Base-by-base conservation (phyloP, 2,888 invertebrate genomes). In the Lasioglossum marginatum region DNA sequence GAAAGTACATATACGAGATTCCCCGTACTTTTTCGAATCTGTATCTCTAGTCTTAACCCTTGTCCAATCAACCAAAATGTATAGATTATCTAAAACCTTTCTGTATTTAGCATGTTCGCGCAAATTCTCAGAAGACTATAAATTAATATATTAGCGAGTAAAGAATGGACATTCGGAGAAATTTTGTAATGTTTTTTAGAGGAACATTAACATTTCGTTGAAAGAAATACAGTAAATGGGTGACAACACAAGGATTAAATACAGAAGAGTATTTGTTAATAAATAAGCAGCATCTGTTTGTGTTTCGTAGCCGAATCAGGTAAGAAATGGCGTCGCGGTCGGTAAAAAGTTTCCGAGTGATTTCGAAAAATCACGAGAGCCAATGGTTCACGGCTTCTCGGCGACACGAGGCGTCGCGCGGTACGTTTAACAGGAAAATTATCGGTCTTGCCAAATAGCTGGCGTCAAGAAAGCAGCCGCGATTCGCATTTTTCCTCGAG, bases 401-500 rank as follows among this genome's bases (percentile, higher is more conserved):
- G 23, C 37, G 63, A 31, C 63, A 16, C 60, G 63, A 27, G 31
- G 63, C 63, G 63, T 63, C 63, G 63, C 34, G 68, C 23, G 68
- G 68, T 68, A 37, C 68, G 37, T 74, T 37, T 27, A 75, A 57
- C 40, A 37, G 48, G 63, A 43, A 70, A 79, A 75, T 52, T 63
- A 68, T 48, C 40, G 34, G 60, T 68, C 71, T n/a, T 81, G 86
- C 79, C 86, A 82, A 80, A 79, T 84, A 78, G 48, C 85, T 78
- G 82, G 88, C 82, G 82, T 86, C 88, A 80, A 89, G 90, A 79
- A 81, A 82, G 83, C 88, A 77, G 43, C 76, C 73, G 70, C 73
- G 79, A 52, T 63, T 76, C 43, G 71, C 52, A 85, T 83, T 88
- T 89, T 86, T 88, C 86, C 60, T 34, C 40, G 8, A 37, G 37